These are phyloP conservation scores for Melanitta fusca DNA, from an alignment of 2,797 vertebrate species.

Conservation along the genomic window DNA sequence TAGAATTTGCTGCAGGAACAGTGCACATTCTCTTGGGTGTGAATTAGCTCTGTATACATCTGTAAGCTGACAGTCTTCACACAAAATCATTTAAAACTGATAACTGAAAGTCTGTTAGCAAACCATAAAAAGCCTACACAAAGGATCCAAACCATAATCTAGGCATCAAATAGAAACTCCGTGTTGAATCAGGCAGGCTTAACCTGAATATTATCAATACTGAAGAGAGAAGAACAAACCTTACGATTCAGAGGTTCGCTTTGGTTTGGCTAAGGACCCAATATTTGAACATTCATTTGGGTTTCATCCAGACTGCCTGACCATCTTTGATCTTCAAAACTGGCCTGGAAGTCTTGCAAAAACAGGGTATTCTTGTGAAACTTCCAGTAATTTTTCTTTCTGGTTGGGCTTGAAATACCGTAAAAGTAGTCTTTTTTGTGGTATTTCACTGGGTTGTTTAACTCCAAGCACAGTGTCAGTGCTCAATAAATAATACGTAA, in stretches of 20 bases:
- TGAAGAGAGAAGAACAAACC: neutral
- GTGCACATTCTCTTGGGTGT: neutral
- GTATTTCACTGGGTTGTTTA: conserved; percentile 36
- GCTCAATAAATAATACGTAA: conserved; percentile 49
- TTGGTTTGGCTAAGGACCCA: conserved; percentile 10
- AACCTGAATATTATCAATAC: neutral
- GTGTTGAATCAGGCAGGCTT: neutral
- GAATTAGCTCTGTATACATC: neutral
- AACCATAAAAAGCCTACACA: neutral
- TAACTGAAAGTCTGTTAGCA: neutral
- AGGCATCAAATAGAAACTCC: neutral
- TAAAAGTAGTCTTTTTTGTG: conserved; percentile 39
- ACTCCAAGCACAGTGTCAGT: conserved; percentile 16
- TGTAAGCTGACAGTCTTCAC: neutral
- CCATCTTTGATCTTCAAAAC: conserved; percentile 39
- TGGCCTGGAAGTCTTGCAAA: conserved; percentile 32
- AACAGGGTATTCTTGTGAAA: conserved; percentile 50
- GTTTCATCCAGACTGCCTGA: conserved; percentile 13
- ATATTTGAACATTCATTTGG: neutral
- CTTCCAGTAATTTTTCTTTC: conserved; percentile 47
- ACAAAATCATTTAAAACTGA: neutral
- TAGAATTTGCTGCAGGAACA: neutral
- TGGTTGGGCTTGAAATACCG: neutral
- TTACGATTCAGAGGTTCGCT: neutral
- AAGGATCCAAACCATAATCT: neutral